Evolutionary conservation across 2,113 vertebrate genomes (phyloP).

Genomic region (Arenaria interpres): DNA sequence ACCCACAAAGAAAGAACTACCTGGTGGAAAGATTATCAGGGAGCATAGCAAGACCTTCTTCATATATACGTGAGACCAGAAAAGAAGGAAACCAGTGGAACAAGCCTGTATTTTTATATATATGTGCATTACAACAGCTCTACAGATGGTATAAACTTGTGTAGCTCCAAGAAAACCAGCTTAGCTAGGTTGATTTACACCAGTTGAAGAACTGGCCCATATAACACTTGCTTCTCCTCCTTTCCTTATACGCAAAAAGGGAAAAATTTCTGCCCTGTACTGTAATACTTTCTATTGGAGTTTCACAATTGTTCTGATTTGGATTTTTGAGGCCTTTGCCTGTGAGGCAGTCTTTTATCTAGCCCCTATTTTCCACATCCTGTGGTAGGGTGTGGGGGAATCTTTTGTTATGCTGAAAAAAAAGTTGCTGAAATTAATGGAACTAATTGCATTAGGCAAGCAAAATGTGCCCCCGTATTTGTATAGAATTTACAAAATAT

Average conservation of each 20-base stretch:
- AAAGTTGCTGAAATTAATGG: neutral
- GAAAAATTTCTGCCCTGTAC: neutral
- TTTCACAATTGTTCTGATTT: neutral
- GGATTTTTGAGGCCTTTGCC: neutral
- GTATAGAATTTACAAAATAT: neutral
- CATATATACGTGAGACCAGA: neutral
- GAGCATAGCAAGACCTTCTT: neutral
- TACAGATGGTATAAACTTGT: neutral
- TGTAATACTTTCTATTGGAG: neutral
- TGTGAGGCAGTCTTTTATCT: neutral
- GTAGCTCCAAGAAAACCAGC: neutral
- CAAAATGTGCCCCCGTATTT: neutral
- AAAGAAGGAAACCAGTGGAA: neutral
- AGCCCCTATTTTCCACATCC: neutral
- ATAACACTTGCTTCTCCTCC: neutral
- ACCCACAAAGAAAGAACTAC: neutral
- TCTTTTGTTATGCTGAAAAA: neutral
- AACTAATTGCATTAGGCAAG: neutral
- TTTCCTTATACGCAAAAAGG: neutral
- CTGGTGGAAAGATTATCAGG: neutral
- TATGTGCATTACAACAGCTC: neutral
- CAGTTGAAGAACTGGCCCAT: neutral
- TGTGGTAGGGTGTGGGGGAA: fast-evolving
- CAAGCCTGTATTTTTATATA: neutral
- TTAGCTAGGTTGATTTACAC: neutral